These are phyloP conservation scores for Musca domestica DNA, from an alignment of 1,140 invertebrate species.

Conservation along the genomic window DNA sequence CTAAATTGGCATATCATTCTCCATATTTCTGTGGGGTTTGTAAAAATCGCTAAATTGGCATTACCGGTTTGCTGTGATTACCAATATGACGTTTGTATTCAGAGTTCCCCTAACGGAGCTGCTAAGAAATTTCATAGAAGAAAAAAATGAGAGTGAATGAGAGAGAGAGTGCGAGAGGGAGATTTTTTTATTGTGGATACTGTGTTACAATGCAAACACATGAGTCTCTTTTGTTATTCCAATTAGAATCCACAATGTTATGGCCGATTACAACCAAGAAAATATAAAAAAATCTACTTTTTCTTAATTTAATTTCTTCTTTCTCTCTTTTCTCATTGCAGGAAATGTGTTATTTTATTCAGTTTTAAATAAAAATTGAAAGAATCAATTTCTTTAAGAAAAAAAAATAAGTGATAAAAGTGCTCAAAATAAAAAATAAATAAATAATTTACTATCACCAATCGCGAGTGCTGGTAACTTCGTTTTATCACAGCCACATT, in stretches of 20 bases:
- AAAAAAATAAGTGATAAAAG: constrained; percentile 1
- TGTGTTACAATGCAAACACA: neutral
- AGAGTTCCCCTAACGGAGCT: too few relatives aligned
- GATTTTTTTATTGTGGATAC: constrained; percentile 1
- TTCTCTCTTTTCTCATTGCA: constrained; percentile 1
- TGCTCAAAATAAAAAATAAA: neutral
- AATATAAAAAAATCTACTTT: neutral
- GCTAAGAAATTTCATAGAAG: too few relatives aligned
- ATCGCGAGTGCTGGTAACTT: too few relatives aligned
- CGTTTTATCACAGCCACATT: neutral
- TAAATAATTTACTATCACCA: neutral
- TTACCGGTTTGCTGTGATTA: too few relatives aligned
- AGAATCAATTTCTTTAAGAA: constrained; percentile 1
- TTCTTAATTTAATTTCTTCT: neutral
- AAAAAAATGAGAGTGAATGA: neutral
- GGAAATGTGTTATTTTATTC: constrained; percentile 10
- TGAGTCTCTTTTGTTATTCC: too few relatives aligned
- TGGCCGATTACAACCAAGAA: neutral
- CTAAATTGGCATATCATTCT: too few relatives aligned
- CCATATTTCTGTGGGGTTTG: too few relatives aligned
- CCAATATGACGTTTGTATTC: too few relatives aligned
- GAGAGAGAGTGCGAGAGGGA: constrained; percentile 12
- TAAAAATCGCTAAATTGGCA: too few relatives aligned
- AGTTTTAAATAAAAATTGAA: constrained; percentile 8
- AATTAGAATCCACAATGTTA: too few relatives aligned